Base-by-base conservation (phyloP, 2,888 invertebrate species). In the Rapana venosa region DNA sequence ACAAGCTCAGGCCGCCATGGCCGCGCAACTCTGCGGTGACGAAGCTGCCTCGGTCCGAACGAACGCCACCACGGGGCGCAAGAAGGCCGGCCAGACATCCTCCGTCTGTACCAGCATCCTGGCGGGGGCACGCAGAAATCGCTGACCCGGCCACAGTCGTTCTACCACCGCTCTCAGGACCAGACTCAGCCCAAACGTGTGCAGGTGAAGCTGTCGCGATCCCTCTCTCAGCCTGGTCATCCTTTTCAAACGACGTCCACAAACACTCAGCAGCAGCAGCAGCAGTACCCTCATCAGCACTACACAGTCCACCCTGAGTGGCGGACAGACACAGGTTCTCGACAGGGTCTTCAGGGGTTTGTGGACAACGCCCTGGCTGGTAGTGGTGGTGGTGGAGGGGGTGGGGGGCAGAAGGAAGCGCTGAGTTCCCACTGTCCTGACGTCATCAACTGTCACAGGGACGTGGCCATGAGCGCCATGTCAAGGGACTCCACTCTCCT, bases 391-490 rank as follows among this genome's bases (percentile, higher is more conserved):
- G 66, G 26, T 66, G 66, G 66, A 0, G 81, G 77, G 1, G 32
- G 11, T 11, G 81, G 32, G 17, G 85, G 74, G 26, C 86, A n/a
- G n/a, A 36, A 22, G 5, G 86, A 26, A 1, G 32, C 22, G 58
- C 87, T 92, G 74, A 91, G 90, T 47, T 92, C 91, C 17, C 88
- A 89, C 77, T 90, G 90, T 81, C 92, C 91, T 56, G 92, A 91
- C 88, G 92, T 92, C 56, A 90, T 90, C 35, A 90, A 92, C 87
- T 91, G 92, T 66, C 92, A 91, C 61, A 2, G 47, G 47, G 93
- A 90, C 87, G 1, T 79, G 32, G 35, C 77, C 8, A 32, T 20
- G 32, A 35, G 77, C 35, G 26, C 77, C 26, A 15, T 79, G 77
- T 79, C 77, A 15, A 32, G 26, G 13, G 11, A 79, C 77, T 13